phyloP scores from a whole-genome alignment of 2,797 vertebrate genomes.

The Decapterus maruadsi region DNA sequence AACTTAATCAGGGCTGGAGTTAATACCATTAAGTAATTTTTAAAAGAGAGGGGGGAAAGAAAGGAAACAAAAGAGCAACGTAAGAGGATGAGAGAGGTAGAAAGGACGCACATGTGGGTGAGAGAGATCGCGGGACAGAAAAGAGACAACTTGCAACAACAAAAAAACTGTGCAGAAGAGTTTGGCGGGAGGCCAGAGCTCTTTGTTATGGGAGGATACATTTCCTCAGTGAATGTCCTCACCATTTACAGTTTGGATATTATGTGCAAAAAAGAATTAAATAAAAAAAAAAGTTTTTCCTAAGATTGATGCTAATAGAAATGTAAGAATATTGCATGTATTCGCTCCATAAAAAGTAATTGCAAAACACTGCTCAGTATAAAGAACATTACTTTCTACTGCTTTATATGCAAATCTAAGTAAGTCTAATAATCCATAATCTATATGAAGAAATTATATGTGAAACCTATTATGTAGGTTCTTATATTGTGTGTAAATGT shows the following conservation, averaged over 20 bases:
- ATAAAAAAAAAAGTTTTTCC: neutral
- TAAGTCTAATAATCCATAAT: too few species aligned
- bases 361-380: too few species aligned
- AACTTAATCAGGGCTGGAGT: neutral
- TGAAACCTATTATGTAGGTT: too few species aligned
- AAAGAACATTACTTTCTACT: too few species aligned
- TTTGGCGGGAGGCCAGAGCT: neutral
- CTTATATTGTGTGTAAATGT: too few species aligned
- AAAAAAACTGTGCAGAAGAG: neutral
- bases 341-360: neutral
- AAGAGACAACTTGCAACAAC: neutral
- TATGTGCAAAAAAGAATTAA: neutral
- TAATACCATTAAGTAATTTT: neutral
- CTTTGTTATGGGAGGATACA: neutral
- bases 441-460: too few species aligned
- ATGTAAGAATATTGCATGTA: neutral
- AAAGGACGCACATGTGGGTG: neutral
- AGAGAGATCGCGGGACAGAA: neutral
- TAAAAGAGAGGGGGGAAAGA: neutral
- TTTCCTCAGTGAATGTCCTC: neutral
- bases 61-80: neutral
- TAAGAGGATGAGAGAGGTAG: neutral
- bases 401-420: too few species aligned
- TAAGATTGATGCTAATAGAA: neutral
- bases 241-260: neutral